phyloP scores from a whole-genome alignment of 2,888 invertebrate species.

The Nyleta sp. region DNA sequence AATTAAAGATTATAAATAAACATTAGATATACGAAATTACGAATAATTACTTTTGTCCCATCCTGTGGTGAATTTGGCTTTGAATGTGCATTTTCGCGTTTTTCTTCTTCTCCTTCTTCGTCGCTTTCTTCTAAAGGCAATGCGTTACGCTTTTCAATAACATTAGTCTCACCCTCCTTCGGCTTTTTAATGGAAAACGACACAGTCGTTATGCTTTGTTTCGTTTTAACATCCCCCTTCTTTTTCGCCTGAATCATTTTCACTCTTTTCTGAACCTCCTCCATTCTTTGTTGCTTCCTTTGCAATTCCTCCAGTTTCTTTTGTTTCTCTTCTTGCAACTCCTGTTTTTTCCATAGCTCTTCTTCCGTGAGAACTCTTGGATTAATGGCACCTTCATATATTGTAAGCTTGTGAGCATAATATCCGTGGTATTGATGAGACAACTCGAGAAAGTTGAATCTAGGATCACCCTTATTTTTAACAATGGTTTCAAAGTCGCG shows the following conservation, averaged over 20 bases:
- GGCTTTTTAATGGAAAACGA: constrained; percentile 93
- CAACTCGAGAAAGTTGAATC: constrained; percentile 93
- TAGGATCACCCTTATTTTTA: constrained; percentile 90
- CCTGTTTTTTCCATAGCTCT: constrained; percentile 78
- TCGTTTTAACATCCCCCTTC: constrained; percentile 74
- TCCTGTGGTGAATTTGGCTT: constrained; percentile 73
- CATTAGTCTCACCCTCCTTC: constrained; percentile 87
- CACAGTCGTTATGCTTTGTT: constrained; percentile 84
- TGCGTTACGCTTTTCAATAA: constrained; percentile 87
- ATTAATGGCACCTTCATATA: constrained; percentile 80
- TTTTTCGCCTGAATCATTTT: constrained; percentile 81
- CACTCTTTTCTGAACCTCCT: constrained; percentile 79
- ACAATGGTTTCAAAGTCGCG: constrained; percentile 95
- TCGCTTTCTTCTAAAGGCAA: constrained; percentile 89
- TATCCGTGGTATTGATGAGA: constrained; percentile 91
- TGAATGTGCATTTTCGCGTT: constrained; percentile 74
- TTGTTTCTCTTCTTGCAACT: constrained; percentile 78
- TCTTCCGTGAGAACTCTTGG: constrained; percentile 79
- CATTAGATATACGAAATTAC: too few species aligned
- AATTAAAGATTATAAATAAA: too few species aligned
- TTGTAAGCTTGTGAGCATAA: constrained; percentile 88
- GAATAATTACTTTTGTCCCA: constrained; percentile 38
- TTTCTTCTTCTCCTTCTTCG: constrained; percentile 76
- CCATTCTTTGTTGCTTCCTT: constrained; percentile 80
- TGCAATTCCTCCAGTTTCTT: constrained; percentile 79